A percentile compares a stretch with the other conserved stretches of the same genome.
Evolutionary conservation across 2,888 invertebrate genomes (phyloP).

Genomic region (Campoletis raptor): DNA sequence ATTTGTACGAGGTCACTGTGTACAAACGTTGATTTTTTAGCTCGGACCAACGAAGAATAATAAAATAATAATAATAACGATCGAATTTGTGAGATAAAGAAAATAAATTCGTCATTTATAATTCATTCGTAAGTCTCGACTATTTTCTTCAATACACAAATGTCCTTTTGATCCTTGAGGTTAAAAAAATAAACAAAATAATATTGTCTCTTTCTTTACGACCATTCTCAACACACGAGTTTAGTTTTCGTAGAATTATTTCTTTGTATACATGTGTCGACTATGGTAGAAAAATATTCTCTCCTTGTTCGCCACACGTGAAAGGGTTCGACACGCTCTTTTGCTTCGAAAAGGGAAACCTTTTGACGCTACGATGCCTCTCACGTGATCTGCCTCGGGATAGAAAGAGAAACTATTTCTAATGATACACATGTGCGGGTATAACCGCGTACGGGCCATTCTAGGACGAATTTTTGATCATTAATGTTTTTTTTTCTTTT

Average conservation of each 20-base stretch:
- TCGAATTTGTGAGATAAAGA: slow-evolving; percentile 1
- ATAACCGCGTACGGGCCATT: background rate
- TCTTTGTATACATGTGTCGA: background rate
- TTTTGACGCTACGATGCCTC: slow-evolving; percentile 68
- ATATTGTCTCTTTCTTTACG: slow-evolving; percentile 3
- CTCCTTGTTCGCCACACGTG: slow-evolving; percentile 47
- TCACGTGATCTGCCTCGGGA: background rate
- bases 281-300: slow-evolving; percentile 31
- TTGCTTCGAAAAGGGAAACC: slow-evolving; percentile 82
- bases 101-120: background rate
- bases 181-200: background rate
- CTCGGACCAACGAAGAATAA: background rate
- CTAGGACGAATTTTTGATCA: background rate
- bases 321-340: slow-evolving; percentile 80
- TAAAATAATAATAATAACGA: slow-evolving; percentile 39
- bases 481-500: background rate
- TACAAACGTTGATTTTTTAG: background rate
- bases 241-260: background rate
- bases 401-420: slow-evolving; percentile 53
- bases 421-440: slow-evolving; percentile 3
- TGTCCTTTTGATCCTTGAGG: slow-evolving; percentile 20
- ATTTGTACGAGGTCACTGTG: background rate
- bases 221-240: background rate
- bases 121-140: slow-evolving; percentile 11
- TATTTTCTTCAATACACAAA: background rate